Conservation (phyloP, 1,140 invertebrate species). For the Xylocopa sonorina region DNA sequence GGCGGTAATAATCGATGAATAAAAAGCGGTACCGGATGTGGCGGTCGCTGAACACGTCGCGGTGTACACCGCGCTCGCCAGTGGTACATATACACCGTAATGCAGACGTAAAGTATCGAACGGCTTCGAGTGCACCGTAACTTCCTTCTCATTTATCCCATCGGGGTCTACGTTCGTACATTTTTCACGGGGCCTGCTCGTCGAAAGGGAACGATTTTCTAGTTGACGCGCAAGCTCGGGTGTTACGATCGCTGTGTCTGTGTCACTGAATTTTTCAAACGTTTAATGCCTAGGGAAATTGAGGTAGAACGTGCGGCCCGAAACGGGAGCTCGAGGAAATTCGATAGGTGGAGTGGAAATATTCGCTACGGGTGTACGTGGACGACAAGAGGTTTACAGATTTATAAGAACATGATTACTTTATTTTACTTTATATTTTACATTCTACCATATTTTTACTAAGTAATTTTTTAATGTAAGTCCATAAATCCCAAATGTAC, state of each 20-base stretch:
- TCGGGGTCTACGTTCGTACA: conserved; percentile 1
- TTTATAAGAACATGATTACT: too few species aligned
- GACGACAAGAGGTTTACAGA: too few species aligned
- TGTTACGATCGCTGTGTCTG: neutral
- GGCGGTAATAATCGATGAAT: conserved; percentile 68
- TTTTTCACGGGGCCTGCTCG: conserved; percentile 6
- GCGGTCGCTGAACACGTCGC: conserved; percentile 39
- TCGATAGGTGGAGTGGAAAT: neutral
- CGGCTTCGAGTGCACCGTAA: neutral
- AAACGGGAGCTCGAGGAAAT: neutral
- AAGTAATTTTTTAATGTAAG: too few species aligned
- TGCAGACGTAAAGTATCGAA: conserved; percentile 33
- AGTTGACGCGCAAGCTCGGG: neutral
- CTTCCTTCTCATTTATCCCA: conserved; percentile 29
- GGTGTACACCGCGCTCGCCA: neutral
- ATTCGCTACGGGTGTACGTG: too few species aligned
- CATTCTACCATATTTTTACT: too few species aligned
- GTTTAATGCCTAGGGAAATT: neutral
- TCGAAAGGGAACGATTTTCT: conserved; percentile 8
- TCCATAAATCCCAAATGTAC: neutral
- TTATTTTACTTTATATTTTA: too few species aligned
- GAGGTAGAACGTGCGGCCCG: neutral
- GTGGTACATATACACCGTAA: conserved; percentile 11
- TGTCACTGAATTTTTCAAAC: neutral
- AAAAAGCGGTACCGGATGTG: conserved; percentile 62